phyloP scores from a whole-genome alignment of 2,113 vertebrate species.

The Himantopus leucocephalus region DNA sequence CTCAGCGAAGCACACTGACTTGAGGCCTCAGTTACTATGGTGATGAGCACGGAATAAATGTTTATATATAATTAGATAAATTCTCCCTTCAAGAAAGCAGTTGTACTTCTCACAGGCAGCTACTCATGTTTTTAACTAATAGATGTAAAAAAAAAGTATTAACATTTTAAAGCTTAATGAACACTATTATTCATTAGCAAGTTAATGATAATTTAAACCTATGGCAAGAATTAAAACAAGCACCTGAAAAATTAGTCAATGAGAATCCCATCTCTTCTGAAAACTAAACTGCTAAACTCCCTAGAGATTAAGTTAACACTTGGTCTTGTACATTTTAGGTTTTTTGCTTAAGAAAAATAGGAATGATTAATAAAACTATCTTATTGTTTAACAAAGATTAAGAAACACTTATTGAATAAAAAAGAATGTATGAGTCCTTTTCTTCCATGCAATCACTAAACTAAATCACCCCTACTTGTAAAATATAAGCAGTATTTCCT shows the following conservation, averaged over 20 bases:
- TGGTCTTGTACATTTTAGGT: neutral
- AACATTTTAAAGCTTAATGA: neutral
- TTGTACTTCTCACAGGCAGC: neutral
- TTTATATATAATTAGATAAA: constrained; percentile 41
- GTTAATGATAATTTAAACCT: neutral
- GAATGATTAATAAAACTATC: neutral
- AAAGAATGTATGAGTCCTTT: neutral
- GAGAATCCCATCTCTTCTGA: neutral
- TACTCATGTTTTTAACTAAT: neutral
- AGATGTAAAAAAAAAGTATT: neutral
- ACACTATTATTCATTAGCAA: neutral
- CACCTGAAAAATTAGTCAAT: neutral
- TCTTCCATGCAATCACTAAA: neutral
- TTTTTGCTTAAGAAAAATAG: neutral
- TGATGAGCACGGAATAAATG: constrained; percentile 38
- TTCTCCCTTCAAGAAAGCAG: constrained; percentile 1
- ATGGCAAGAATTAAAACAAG: neutral
- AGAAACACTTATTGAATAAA: neutral
- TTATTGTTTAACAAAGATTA: neutral
- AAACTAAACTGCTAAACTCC: neutral
- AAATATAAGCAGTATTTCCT: neutral
- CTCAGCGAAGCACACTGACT: constrained; percentile 5
- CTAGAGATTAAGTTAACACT: neutral
- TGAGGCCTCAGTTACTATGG: constrained; percentile 36
- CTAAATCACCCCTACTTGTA: neutral